phyloP scores from a whole-genome alignment of 2,113 vertebrate genomes.

The Bujurquina vittata region DNA sequence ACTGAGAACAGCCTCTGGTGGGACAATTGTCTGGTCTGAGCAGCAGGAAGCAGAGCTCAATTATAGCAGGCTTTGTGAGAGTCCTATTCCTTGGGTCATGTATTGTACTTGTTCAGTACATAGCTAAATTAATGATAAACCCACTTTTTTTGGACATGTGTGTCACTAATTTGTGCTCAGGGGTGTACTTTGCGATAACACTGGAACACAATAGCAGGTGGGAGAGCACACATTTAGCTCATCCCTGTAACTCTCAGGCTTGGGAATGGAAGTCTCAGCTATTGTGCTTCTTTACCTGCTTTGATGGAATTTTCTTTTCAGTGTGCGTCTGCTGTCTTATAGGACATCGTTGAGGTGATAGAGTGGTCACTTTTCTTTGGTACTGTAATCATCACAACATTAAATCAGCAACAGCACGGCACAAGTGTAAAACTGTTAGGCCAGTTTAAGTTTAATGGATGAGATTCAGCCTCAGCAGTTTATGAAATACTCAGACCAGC shows the following conservation, averaged over 20 bases:
- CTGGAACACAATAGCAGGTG: slow-evolving; percentile 37
- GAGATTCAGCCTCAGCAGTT: background rate
- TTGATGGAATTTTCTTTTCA: slow-evolving; percentile 36
- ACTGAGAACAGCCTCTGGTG: slow-evolving; percentile 37
- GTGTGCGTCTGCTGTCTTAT: slow-evolving; percentile 6
- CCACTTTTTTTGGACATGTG: slow-evolving; percentile 42
- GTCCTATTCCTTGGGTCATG: slow-evolving; percentile 6
- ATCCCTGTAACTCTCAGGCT: slow-evolving; percentile 37
- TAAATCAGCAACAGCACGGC: slow-evolving; percentile 28
- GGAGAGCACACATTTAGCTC: slow-evolving; percentile 23
- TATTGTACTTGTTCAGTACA: slow-evolving; percentile 41
- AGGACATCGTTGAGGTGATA: slow-evolving; percentile 26
- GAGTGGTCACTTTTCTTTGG: slow-evolving; percentile 16
- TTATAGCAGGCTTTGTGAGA: slow-evolving; percentile 50
- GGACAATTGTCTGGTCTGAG: slow-evolving; percentile 44
- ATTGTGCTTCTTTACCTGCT: slow-evolving; percentile 28
- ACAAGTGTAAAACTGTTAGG: slow-evolving; percentile 21
- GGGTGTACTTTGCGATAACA: slow-evolving; percentile 56
- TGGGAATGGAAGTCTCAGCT: slow-evolving; percentile 26
- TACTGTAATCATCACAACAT: slow-evolving; percentile 38
- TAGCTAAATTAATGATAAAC: slow-evolving; percentile 36
- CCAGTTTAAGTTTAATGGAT: slow-evolving; percentile 15
- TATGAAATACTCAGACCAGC: background rate
- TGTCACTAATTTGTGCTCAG: slow-evolving; percentile 36
- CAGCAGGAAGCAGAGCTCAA: slow-evolving; percentile 39